Evolutionary conservation across 1,140 invertebrate species (phyloP).

Genomic region (Brachionus sp.): DNA sequence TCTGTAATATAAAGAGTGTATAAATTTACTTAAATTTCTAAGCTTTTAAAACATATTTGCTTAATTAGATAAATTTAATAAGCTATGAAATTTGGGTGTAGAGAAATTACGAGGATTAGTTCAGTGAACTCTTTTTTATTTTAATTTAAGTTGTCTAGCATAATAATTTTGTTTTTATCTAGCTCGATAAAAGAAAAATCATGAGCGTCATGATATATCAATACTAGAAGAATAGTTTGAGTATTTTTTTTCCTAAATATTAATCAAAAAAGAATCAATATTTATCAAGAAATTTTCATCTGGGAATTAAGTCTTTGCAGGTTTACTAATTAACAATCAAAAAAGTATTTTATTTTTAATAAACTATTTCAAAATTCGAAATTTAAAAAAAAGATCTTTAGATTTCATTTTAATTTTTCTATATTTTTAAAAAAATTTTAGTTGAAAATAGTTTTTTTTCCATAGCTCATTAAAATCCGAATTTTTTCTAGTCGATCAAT

Average conservation of each 20-base stretch:
- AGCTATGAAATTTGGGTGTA: conserved; percentile 7
- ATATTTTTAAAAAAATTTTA: neutral
- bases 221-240: neutral
- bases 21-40: conserved; percentile 6
- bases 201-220: neutral
- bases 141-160: neutral
- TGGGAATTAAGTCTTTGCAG: neutral
- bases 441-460: neutral
- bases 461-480: too few relatives aligned
- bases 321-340: neutral
- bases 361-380: too few relatives aligned
- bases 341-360: neutral
- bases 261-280: neutral
- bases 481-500: too few relatives aligned
- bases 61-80: neutral
- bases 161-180: neutral
- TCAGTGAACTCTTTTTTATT: neutral
- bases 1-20: neutral
- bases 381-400: too few relatives aligned
- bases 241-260: neutral
- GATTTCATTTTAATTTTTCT: too few relatives aligned
- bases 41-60: neutral
- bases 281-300: neutral
- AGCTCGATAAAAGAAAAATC: neutral
- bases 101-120: neutral